Base-by-base conservation (phyloP, 2,113 vertebrate genomes). In the Ornithorhynchus anatinus region DNA sequence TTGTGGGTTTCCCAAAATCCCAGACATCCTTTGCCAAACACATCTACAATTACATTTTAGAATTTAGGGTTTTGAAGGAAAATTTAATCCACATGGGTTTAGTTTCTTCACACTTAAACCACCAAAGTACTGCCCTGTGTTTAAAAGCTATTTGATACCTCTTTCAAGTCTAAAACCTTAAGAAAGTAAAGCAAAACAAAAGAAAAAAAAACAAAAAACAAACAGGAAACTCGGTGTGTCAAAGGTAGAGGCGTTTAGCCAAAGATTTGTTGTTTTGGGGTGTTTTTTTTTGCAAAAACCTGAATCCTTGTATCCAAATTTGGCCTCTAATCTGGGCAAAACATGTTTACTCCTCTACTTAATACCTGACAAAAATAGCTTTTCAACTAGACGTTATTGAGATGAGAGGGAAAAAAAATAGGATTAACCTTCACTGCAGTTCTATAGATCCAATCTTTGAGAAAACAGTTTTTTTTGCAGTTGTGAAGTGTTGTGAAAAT, bases 351-450 rank as follows among this genome's bases (percentile, higher is more conserved):
- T 61, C 66, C 16, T 22, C 58, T 16, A 48, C 64, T 29, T 64
- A 75, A 36, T 73, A 80, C 59, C 58, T 42, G 31, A 38, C 5
- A 19, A n/a, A 37, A 51, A n/a, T 45, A 40, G 22, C 13, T 35
- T 66, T 66, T 73, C 70, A 72, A 52, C 45, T 77, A 33, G 47
- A 72, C 79, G 35, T 56, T 50, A 15, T 38, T 47, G 38, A 44
- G 9, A 25, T 56, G 19, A 67, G 7, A 31, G 75, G 35, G 32
- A 27, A 25, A 48, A 45, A 48, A 13, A 3, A 20, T 72, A 50
- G 42, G 57, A 14, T 19, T 63, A 72, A 20, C 27, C 45, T 75
- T 70, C 32, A 47, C 4, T 63, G 15, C 36, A 32, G 19, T 43
- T 42, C 38, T 59, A 0, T 36, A 44, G 20, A 42, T 63, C 79